phyloP scores from a whole-genome alignment of 2,797 vertebrate genomes.

The Australoheros facetus region DNA sequence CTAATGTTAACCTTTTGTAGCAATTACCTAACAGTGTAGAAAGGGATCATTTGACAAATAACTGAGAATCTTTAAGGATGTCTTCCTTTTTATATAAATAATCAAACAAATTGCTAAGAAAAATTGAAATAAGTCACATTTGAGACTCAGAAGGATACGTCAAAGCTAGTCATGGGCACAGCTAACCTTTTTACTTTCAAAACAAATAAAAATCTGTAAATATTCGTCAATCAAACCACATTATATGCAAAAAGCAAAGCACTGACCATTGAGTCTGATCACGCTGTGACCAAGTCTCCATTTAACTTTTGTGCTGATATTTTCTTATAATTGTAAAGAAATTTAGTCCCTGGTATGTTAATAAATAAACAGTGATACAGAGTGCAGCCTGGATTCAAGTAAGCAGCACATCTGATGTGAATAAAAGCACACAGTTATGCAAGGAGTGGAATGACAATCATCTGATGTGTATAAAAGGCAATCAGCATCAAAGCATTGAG shows the following conservation, averaged over 20 bases:
- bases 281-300: neutral
- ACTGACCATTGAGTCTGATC: fast-evolving
- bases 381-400: neutral
- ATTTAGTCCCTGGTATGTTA: neutral
- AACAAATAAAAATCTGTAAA: neutral
- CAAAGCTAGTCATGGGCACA: neutral
- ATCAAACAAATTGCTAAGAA: neutral
- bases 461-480: neutral
- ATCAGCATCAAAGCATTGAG: neutral
- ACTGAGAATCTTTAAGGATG: neutral
- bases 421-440: neutral
- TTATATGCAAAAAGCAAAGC: neutral
- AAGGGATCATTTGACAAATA: neutral
- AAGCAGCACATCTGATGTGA: neutral
- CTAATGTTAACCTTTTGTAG: neutral
- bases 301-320: neutral
- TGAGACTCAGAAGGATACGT: fast-evolving
- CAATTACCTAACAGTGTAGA: neutral
- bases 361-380: neutral
- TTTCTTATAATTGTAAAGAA: neutral
- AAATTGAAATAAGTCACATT: neutral
- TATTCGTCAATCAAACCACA: neutral
- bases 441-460: neutral
- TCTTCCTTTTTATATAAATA: neutral
- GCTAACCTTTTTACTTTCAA: neutral